phyloP scores from a whole-genome alignment of 2,888 invertebrate genomes.

The Yponomeuta malinellus region DNA sequence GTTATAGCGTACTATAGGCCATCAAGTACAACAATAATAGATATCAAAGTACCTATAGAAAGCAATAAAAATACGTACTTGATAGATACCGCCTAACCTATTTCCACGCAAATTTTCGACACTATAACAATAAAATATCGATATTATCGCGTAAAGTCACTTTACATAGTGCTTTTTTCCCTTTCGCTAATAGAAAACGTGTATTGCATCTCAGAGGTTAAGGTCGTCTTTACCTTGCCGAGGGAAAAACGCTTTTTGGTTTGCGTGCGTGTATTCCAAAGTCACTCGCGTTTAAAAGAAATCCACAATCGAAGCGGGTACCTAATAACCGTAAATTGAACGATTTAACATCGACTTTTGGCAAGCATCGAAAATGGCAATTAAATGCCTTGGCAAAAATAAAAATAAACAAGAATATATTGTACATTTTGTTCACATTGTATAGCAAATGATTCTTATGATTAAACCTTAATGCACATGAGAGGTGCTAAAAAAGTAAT shows the following conservation, averaged over 20 bases:
- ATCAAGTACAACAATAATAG: conserved; percentile 21
- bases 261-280: conserved; percentile 46
- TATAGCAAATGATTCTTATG: conserved; percentile 5
- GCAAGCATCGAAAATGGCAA: conserved; percentile 47
- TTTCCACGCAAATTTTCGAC: conserved; percentile 37
- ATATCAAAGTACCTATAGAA: conserved; percentile 8
- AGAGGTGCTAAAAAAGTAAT: conserved; percentile 7
- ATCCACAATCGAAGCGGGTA: conserved; percentile 57
- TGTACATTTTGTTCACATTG: conserved; percentile 25
- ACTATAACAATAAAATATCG: conserved; percentile 47
- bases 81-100: conserved; percentile 28
- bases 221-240: conserved; percentile 24
- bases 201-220: conserved; percentile 22
- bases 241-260: conserved; percentile 22
- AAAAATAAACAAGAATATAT: background rate
- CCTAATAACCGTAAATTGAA: conserved; percentile 60
- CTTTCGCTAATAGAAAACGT: conserved; percentile 13
- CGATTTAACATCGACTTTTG: conserved; percentile 64
- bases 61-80: conserved; percentile 14
- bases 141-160: conserved; percentile 43
- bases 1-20: background rate
- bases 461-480: conserved; percentile 1
- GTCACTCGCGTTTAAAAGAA: conserved; percentile 64
- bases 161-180: conserved; percentile 27
- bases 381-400: conserved; percentile 9